Evolutionary conservation across 2,888 invertebrate species (phyloP), one percentile per base, ranked within the genome.

Genomic region (Malacosoma neustria): DNA sequence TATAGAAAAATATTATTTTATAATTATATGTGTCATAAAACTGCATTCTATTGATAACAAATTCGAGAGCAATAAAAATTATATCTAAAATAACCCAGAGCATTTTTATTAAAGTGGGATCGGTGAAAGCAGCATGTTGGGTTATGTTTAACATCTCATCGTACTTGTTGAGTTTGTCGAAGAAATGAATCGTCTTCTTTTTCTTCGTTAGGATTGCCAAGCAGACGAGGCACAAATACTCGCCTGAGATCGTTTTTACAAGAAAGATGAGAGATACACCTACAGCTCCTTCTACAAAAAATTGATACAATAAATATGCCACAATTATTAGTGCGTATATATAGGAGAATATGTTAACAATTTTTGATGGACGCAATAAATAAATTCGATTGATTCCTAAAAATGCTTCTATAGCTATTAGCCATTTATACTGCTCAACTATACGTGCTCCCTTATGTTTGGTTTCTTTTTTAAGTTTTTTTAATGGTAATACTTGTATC

Each of bases 141-240:
- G 46, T 45, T 13, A 79, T 64, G 13, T 73, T 70, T 7, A 79
- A 42, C 2, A 42, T 45, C n/a, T 57, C 48, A 40, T 79, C 77
- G 22, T 74, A 71, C 1, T 41, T 45, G 14, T 51, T 51, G 2
- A 6, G 5, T 22, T 22, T 22, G 22, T 22, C 6, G 22, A 22
- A 22, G 9, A 22, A 4, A 22, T 5, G 9, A 5, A 22, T 22
- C 5, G 22, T 2, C n/a, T 55, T 57, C 3, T 43, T 54, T 33
- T 59, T 66, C 5, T 57, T 54, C 0, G 61, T 36, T 1, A 64
- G 40, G 9, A 64, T 35, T 2, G 66, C 54, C 4, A 50, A 48
- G 1, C 58, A 13, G 0, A 65, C 48, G 4, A 79, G 48, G 2
- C 63, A 22, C 0, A 59, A 14, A 36, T 63, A 71, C 42, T 76